Evolutionary conservation across 2,888 invertebrate species (phyloP).

Genomic region (Platycheirus rosarum): DNA sequence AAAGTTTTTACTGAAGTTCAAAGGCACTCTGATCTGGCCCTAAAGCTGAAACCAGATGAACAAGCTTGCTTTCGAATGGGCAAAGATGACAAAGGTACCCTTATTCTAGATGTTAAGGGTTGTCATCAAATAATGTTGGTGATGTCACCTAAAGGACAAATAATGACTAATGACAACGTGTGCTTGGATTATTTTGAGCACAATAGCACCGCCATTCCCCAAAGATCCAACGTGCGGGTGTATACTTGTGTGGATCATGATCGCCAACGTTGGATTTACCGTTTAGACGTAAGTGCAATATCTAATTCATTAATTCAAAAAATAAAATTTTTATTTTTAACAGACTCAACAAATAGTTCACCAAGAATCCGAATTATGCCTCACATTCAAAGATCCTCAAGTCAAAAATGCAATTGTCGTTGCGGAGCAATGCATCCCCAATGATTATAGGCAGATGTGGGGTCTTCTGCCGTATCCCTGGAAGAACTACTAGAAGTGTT

Average conservation of each 20-base stretch:
- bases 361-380: constrained; percentile 78
- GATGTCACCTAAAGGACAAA: constrained; percentile 85
- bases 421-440: constrained; percentile 78
- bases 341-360: constrained; percentile 81
- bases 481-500: constrained; percentile 73
- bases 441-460: constrained; percentile 81
- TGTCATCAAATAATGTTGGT: constrained; percentile 87
- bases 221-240: constrained; percentile 79
- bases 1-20: constrained; percentile 78
- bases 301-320: not conserved
- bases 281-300: constrained; percentile 79
- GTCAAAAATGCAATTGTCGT: constrained; percentile 77
- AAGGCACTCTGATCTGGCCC: constrained; percentile 76
- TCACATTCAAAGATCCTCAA: constrained; percentile 78
- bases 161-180: constrained; percentile 94
- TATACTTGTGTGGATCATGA: constrained; percentile 78
- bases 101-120: constrained; percentile 78
- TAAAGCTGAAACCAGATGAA: constrained; percentile 78
- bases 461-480: constrained; percentile 81
- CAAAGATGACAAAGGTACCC: constrained; percentile 76
- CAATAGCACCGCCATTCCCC: constrained; percentile 76
- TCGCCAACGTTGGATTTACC: constrained; percentile 81
- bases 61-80: constrained; percentile 79
- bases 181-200: constrained; percentile 88
- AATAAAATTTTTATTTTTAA: constrained; percentile 31